These are phyloP conservation scores for Coelinius sp. DNA, from an alignment of 2,888 invertebrate genomes.

Conservation along the genomic window DNA sequence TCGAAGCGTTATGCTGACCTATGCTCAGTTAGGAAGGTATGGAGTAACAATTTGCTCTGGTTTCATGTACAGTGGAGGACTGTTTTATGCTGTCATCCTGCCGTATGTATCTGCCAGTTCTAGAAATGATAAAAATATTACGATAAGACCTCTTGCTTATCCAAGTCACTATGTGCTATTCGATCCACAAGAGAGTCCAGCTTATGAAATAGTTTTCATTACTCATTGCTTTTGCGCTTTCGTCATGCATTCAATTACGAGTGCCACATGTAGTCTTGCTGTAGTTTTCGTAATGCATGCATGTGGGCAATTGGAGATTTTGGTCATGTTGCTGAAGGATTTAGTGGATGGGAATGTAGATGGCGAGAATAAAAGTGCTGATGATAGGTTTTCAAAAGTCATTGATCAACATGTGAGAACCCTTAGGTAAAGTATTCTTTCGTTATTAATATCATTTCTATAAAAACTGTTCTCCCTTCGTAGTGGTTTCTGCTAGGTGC, in stretches of 20 bases:
- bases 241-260: slow-evolving; percentile 55
- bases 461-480: no score
- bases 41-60: slow-evolving; percentile 46
- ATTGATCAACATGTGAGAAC: slow-evolving; percentile 53
- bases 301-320: slow-evolving; percentile 59
- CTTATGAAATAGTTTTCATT: slow-evolving; percentile 57
- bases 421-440: slow-evolving; percentile 46
- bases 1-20: slow-evolving; percentile 49
- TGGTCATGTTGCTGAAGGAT: slow-evolving; percentile 46
- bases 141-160: slow-evolving; percentile 48
- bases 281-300: slow-evolving; percentile 60
- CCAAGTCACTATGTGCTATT: slow-evolving; percentile 52
- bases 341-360: slow-evolving; percentile 37
- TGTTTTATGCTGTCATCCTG: slow-evolving; percentile 48
- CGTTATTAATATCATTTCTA: neutral
- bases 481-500: no score
- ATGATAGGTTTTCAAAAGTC: slow-evolving; percentile 44
- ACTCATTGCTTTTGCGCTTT: slow-evolving; percentile 54
- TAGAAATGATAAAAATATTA: slow-evolving; percentile 38
- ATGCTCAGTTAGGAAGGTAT: slow-evolving; percentile 51
- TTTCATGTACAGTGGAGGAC: slow-evolving; percentile 52
- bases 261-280: slow-evolving; percentile 55
- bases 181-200: slow-evolving; percentile 51
- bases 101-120: slow-evolving; percentile 40
- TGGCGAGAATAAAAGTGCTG: neutral